Base-by-base conservation (phyloP, 1,140 invertebrate species). In the Lasaia peninsularis region DNA sequence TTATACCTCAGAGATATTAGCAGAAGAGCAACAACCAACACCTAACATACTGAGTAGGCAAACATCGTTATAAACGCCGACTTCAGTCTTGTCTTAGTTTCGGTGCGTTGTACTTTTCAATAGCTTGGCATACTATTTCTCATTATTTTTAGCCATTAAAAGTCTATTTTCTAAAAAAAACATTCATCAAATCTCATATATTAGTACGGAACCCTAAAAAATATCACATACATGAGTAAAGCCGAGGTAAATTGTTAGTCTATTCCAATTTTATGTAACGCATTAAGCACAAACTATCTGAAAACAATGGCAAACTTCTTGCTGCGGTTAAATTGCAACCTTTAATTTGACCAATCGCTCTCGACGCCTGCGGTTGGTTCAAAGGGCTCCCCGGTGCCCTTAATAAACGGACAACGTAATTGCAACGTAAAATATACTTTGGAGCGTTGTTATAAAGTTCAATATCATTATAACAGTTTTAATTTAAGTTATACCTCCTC, bases 351-450 rank as follows among this genome's bases (percentile, higher is more conserved):
- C 50, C 63, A 56, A 40, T 57, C 53, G 54, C 65, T 62, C 63
- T 40, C 58, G 53, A 52, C 60, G 74, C 75, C 65, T 52, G 72
- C 72, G 72, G 75, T 63, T 63, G 65, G 70, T 69, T 67, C 72
- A 75, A 69, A 78, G 72, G 71, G 67, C 62, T 64, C 64, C 63
- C 62, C 65, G 63, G 37, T 63, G 65, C 60, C 63, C 64, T 60
- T 10, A 48, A 28, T 28, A 51, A 51, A 31, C 7, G n/a, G 14
- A 8, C 12, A 12, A 7, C 12, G 12, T 16, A 56, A 62, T 53
- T 58, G 34, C 59, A 56, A 61, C 64, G 63, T 55, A 56, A 58
- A 52, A 16, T 10, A 14, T 16, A 28, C 50, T 6, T 14, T 16
- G 16, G 31, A 9, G 24, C 10, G 10, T 52, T 52, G 32, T 14